Conservation (phyloP, 2,113 vertebrate genomes). For the Solea senegalensis region DNA sequence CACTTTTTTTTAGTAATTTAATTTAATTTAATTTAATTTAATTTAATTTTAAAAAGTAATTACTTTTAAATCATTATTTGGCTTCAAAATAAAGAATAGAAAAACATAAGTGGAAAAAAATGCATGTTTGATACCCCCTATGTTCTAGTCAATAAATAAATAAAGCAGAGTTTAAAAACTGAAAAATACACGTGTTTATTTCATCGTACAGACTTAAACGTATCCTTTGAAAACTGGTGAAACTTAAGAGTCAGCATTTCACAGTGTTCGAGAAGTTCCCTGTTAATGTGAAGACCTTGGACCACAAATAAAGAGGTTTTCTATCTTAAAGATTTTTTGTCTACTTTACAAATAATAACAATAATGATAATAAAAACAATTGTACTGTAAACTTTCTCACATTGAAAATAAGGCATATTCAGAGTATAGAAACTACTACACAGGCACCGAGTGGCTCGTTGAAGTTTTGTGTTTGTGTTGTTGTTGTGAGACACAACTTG, state of each 20-base stretch:
- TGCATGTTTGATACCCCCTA: too few relatives aligned
- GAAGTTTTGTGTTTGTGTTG: background rate
- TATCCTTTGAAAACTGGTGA: background rate
- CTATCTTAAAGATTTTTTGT: conserved; percentile 6
- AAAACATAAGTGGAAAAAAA: too few relatives aligned
- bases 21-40: too few relatives aligned
- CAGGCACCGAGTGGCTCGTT: background rate
- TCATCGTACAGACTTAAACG: background rate
- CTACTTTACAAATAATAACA: background rate
- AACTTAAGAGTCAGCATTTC: background rate
- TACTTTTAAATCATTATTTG: too few relatives aligned
- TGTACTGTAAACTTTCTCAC: background rate
- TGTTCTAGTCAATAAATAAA: background rate
- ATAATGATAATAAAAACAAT: background rate
- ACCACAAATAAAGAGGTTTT: conserved; percentile 1
- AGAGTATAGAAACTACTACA: background rate
- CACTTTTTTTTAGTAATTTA: too few relatives aligned
- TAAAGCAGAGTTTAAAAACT: background rate
- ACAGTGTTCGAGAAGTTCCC: conserved; percentile 6
- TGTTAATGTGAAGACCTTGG: conserved; percentile 3
- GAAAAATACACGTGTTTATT: conserved; percentile 44
- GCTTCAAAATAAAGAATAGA: too few relatives aligned
- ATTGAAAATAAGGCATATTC: background rate
- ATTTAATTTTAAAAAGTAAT: too few relatives aligned
- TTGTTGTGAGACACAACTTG: too few relatives aligned